These are phyloP conservation scores for Odocoileus hemionus DNA, from an alignment of 2,113 vertebrate genomes.

Conservation along the genomic window DNA sequence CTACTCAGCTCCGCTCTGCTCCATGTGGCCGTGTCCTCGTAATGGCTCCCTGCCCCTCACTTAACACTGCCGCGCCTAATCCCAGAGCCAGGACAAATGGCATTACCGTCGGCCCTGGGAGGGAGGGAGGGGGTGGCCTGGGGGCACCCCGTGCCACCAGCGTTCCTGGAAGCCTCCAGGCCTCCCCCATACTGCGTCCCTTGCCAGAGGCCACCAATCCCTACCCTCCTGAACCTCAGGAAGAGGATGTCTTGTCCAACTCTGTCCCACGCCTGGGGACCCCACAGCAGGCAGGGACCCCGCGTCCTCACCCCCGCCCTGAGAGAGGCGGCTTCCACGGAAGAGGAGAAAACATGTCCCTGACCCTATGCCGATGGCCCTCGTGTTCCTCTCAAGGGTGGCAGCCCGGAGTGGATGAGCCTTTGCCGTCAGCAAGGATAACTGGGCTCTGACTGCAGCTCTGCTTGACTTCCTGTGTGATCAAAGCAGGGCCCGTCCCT, in stretches of 20 bases:
- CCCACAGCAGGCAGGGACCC: neutral
- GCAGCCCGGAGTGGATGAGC: neutral
- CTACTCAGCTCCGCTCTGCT: neutral
- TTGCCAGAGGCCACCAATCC: neutral
- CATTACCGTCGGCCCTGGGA: neutral
- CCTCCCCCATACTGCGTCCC: neutral
- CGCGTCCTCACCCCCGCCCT: neutral
- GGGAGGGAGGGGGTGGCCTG: neutral
- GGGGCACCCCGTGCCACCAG: conserved; percentile 7
- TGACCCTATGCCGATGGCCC: neutral
- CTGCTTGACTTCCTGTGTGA: neutral
- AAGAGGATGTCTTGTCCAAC: neutral
- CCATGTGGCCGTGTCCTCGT: neutral
- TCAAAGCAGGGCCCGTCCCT: neutral
- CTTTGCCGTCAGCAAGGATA: neutral
- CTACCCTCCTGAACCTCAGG: neutral
- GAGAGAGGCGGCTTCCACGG: neutral
- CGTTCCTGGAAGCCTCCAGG: neutral
- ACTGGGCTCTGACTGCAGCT: neutral
- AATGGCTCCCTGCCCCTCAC: neutral
- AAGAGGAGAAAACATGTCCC: neutral
- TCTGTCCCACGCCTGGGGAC: neutral
- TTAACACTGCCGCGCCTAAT: conserved; percentile 8
- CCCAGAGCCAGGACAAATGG: conserved; percentile 49
- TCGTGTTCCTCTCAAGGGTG: neutral